phyloP scores from a whole-genome alignment of 2,888 invertebrate species.

The Bimastos eiseni region DNA sequence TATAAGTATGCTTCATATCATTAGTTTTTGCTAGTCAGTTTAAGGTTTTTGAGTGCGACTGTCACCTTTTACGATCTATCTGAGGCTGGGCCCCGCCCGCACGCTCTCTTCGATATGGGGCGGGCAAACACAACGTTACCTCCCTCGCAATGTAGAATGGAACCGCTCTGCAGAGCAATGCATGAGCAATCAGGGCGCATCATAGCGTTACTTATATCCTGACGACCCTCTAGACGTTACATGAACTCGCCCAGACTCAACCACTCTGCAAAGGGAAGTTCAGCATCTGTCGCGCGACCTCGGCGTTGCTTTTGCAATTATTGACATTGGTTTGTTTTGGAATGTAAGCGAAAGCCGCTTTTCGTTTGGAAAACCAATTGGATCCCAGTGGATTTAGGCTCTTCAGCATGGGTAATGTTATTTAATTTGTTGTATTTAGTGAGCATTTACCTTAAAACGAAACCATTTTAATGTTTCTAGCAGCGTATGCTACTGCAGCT shows the following conservation, averaged over 20 bases:
- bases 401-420: neutral
- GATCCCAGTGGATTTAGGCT: neutral
- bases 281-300: neutral
- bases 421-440: neutral
- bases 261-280: neutral
- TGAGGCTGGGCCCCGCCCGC: neutral
- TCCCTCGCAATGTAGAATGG: neutral
- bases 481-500: constrained; percentile 13
- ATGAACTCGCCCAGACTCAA: constrained; percentile 5
- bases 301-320: constrained; percentile 1
- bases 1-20: no score
- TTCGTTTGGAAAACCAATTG: neutral
- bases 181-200: neutral
- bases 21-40: neutral
- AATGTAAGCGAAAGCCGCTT: neutral
- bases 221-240: neutral
- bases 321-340: constrained; percentile 13
- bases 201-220: neutral
- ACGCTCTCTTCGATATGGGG: no score
- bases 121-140: neutral
- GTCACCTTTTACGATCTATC: neutral
- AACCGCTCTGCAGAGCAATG: neutral
- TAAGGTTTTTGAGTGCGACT: neutral
- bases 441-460: neutral
- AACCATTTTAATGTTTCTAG: neutral